These are phyloP conservation scores for Varroa destructor DNA, from an alignment of 1,140 invertebrate species.

Conservation along the genomic window DNA sequence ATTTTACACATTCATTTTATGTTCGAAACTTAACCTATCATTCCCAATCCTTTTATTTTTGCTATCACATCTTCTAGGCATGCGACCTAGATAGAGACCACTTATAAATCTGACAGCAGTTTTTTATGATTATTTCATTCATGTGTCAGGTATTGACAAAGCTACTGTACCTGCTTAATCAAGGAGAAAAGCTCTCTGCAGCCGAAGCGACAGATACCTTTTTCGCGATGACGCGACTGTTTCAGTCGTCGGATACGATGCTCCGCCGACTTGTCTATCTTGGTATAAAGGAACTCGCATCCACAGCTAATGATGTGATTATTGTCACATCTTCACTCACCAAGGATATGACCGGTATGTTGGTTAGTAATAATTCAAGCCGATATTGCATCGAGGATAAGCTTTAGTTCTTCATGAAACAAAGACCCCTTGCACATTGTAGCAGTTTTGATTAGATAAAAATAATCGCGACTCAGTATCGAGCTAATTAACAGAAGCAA, in stretches of 20 bases:
- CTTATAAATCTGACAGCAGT: no score
- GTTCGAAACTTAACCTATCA: no score
- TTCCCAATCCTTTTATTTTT: no score
- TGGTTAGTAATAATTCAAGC: constrained; percentile 34
- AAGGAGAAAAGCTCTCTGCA: constrained; percentile 74
- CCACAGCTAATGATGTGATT: constrained; percentile 93
- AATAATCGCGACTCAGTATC: no score
- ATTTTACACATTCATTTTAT: no score
- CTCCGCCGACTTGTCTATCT: constrained; percentile 86
- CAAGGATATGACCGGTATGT: constrained; percentile 96
- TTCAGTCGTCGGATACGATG: constrained; percentile 91
- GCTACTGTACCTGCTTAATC: constrained; percentile 86
- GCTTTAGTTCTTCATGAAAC: neutral
- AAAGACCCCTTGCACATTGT: no score
- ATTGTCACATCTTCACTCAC: constrained; percentile 95
- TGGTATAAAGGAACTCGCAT: constrained; percentile 90
- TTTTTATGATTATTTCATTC: no score
- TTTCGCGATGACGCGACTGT: constrained; percentile 98
- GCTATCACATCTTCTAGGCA: no score
- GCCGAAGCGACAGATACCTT: constrained; percentile 96
- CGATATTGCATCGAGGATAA: constrained; percentile 37
- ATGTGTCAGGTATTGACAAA: constrained; percentile 66
- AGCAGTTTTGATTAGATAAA: no score
- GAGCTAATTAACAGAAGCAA: no score
- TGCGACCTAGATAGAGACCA: no score